Base-by-base conservation (phyloP, 2,888 invertebrate species). In the Nipponacmea schrenckii region DNA sequence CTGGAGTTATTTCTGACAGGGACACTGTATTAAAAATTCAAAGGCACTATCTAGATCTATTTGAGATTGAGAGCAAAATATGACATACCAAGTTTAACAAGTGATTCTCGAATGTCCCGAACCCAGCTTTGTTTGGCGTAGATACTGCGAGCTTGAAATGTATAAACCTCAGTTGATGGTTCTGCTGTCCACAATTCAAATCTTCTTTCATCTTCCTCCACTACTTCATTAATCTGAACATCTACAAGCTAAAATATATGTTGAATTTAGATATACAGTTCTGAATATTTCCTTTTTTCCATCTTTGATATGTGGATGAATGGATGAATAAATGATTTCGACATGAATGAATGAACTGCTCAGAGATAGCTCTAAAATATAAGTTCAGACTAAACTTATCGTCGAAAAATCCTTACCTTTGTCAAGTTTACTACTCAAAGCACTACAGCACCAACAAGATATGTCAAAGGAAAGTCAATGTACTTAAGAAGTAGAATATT, bases 71-170 rank as follows among this genome's bases (percentile, higher is more conserved):
- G n/a, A n/a, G n/a, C n/a, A n/a, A n/a, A n/a, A n/a, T n/a, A 39
- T 39, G 39, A 39, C 82, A 71, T 70, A 89, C 89, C 87, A 63
- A 87, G 77, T 62, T 77, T 76, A 68, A 84, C 82, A 71, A 89
- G 85, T 67, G 85, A 85, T 66, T 88, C 87, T 64, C 81, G 76
- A 31, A 89, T 85, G 75, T 89, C 89, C 73, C 86, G 86, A 73
- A 88, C 82, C 90, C 90, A 90, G 31, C 87, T 88, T 76, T 89
- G 86, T 69, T 86, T 85, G 44, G 85, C 79, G 67, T 81, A 83
- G 64, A 81, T 84, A 67, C 80, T 80, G 69, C 78, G 78, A 24
- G 84, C 79, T 75, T 85, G 82, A 62, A 85, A 77, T 12, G 81
- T 84, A 39, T 78, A 45, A 64, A 74, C 80, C 70, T 82, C 83